A percentile compares a stretch with the other conserved stretches of the same genome.
Evolutionary conservation across 2,113 vertebrate genomes (phyloP).

Genomic region (Sialia sialis): DNA sequence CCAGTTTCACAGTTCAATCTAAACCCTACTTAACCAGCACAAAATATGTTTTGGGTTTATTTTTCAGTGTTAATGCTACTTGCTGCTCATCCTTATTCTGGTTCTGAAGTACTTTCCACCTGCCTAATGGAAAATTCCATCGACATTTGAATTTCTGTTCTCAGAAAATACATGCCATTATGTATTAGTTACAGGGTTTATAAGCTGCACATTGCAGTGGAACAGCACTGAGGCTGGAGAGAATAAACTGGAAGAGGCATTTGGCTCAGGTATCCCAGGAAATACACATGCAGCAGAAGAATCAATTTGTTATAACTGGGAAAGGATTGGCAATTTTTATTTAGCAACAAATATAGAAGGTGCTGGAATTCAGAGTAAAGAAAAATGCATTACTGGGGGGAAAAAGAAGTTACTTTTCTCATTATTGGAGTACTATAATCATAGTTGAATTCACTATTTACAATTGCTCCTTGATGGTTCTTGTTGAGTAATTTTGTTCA

Average conservation of each 20-base stretch:
- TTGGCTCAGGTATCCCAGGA: background rate
- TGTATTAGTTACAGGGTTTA: background rate
- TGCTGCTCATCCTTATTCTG: background rate
- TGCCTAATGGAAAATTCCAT: background rate
- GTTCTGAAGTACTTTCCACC: background rate
- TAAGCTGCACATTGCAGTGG: background rate
- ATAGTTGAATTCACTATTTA: constrained; percentile 1
- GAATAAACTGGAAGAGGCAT: background rate
- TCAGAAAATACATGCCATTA: background rate
- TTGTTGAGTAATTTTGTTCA: constrained; percentile 27
- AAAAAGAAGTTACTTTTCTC: background rate
- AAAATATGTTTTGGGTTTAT: background rate
- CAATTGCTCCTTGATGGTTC: constrained; percentile 34
- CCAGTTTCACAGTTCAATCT: background rate
- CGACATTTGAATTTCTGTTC: background rate
- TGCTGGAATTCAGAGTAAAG: background rate
- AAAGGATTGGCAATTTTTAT: background rate
- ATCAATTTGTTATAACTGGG: background rate
- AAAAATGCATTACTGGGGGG: background rate
- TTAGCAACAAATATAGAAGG: background rate
- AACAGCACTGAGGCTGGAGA: background rate
- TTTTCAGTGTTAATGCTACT: background rate
- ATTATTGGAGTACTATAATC: background rate
- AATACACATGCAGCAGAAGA: background rate
- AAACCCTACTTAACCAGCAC: background rate